phyloP scores from a whole-genome alignment of 1,140 invertebrate species.

The Samia ricini region DNA sequence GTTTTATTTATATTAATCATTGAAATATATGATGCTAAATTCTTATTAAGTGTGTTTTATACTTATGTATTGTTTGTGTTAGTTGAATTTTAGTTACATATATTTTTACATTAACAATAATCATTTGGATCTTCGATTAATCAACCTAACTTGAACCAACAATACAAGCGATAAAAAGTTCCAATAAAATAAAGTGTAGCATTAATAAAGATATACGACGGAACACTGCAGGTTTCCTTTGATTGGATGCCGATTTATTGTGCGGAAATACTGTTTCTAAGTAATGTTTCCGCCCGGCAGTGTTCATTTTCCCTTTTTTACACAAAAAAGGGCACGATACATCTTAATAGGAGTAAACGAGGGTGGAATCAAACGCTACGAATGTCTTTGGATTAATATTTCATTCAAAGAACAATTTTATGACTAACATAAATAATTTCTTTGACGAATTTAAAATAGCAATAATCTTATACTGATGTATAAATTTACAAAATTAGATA shows the following conservation, averaged over 20 bases:
- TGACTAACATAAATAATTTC: not conserved
- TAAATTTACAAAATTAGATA: no score
- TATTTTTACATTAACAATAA: not conserved
- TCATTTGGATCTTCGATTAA: not conserved
- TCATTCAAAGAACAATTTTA: not conserved
- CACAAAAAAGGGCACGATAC: conserved; percentile 74
- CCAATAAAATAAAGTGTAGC: conserved; percentile 74
- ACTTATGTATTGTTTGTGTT: not conserved
- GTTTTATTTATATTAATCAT: no score
- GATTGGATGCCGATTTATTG: conserved; percentile 75
- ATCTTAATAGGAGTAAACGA: conserved; percentile 63
- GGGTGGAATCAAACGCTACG: conserved; percentile 22
- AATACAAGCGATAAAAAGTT: conserved; percentile 65
- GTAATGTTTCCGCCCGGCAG: conserved; percentile 72
- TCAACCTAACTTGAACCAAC: conserved; percentile 41
- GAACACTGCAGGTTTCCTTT: conserved; percentile 58
- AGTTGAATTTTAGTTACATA: conserved; percentile 10
- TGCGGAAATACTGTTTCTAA: conserved; percentile 73
- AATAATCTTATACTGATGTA: no score
- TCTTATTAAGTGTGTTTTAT: not conserved
- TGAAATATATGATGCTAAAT: not conserved
- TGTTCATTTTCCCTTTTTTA: conserved; percentile 75
- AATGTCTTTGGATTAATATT: not conserved
- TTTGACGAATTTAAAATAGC: not conserved
- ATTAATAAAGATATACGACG: conserved; percentile 70